Base-by-base conservation (phyloP, 2,888 invertebrate genomes). In the Periphyllus acericola region DNA sequence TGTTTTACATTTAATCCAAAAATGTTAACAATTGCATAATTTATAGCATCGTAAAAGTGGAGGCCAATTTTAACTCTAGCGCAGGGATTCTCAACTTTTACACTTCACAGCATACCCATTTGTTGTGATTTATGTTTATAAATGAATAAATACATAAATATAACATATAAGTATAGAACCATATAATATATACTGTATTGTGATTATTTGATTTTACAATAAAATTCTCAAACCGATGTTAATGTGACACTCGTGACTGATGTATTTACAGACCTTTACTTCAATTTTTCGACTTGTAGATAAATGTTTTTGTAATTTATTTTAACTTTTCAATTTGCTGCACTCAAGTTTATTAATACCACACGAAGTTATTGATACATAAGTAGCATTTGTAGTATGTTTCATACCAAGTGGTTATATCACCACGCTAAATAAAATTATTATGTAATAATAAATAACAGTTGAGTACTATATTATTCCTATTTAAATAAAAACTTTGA, bases 101-200 rank as follows among this genome's bases (percentile, higher is more conserved):
- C 29, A 66, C 8, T 84, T 76, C 32, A 84, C 66, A 75, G 25
- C 40, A 21, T 34, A 66, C 17, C 83, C 66, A 76, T 84, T 76
- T 66, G 25, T 66, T 66, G 32, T 83, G 83, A 83, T 83, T 83
- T 83, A 83, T 83, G 60, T 40, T 60, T 75, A 83, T 29, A 75
- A 83, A 83, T 29, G 60, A 60, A 75, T 83, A 83, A 75, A 83
- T 75, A 32, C 36, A 83, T 60, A 75, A 36, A 34, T 34, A n/a
- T 32, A 71, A 32, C n/a, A 36, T 80, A 66, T 3, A 66, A 32
- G 5, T 32, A 78, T 32, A 66, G 25, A 66, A 32, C 21, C 21
- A 78, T 55, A 32, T 34, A 78, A 25, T 8, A 21, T 40, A 40
- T 75, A 46, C 17, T 9, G 32, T 55, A 55, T 78, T 52, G 78